These are phyloP conservation scores for Huso huso DNA, from an alignment of 2,797 vertebrate species.

Conservation along the genomic window DNA sequence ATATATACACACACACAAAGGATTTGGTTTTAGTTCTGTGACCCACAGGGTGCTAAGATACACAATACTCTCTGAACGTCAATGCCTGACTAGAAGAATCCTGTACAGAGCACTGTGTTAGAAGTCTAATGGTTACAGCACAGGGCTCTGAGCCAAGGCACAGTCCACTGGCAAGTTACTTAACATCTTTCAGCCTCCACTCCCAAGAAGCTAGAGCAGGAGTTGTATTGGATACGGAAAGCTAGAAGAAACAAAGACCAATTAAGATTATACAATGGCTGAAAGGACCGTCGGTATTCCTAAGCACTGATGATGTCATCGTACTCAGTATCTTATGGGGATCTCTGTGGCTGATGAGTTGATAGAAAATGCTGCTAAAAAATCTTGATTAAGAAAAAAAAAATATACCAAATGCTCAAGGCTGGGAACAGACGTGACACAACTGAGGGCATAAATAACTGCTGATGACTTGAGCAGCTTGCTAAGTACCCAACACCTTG, in stretches of 20 bases:
- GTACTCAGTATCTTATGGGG: not conserved
- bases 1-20: no score
- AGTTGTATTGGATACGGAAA: slow-evolving; percentile 15
- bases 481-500: not conserved
- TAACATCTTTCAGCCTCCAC: not conserved
- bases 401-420: not conserved
- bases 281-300: not conserved
- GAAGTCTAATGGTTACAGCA: not conserved
- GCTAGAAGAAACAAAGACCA: not conserved
- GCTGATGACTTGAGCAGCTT: not conserved
- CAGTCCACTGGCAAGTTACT: not conserved
- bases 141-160: not conserved
- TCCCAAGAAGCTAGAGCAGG: not conserved
- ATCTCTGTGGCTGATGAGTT: no score
- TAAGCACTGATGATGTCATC: not conserved
- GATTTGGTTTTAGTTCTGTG: not conserved
- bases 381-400: no score
- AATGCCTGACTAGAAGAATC: not conserved
- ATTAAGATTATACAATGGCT: not conserved
- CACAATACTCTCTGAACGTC: not conserved
- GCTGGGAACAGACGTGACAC: not conserved
- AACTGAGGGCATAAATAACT: not conserved
- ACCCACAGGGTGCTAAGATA: not conserved
- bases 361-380: no score
- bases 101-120: not conserved